Evolutionary conservation across 30 jellyfish, hydroid and myxozoan genomes (phyloP), one percentile per base, ranked within the genome.

Genomic region (Aurelia sp.): DNA sequence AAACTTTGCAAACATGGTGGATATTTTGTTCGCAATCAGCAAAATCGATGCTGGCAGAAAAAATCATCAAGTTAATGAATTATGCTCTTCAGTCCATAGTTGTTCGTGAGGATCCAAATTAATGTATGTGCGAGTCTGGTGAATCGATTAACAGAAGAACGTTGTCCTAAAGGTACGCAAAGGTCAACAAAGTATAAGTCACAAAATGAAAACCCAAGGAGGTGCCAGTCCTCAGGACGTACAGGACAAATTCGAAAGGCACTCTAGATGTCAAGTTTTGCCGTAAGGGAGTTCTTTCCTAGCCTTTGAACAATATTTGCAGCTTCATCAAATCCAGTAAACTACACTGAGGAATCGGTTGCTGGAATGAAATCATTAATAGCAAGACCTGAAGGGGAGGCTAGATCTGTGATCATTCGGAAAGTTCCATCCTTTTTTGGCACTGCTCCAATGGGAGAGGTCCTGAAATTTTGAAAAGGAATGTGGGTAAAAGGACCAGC

Each of bases 361-460:
- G 18, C 65, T 3, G 82, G 66, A 11, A 86, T 75, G 41, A 69
- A 72, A 30, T 86, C 90, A 33, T 86, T 86, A 11, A 75, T 62
- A 7, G 85, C 21, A 20, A 31, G 19, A 16, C 90, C 96, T 22
- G 30, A 21, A 16, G 96, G 96, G 18, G 89, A 86, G 6, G 96
- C 74, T 17, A 74, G 85, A 53, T 86, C 85, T 6, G 83, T 50
- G 6, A 44, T 81, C 47, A 41, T 50, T 64, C 91, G 73, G 52
- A 66, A 69, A 47, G 52, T 66, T 12, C 61, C 66, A 21, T 47
- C 30, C 76, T 68, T 16, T 55, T 81, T 81, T 27, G 91, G 91
- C 13, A 69, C 70, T 9, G 40, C 64, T 52, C 84, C 84, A 33
- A 81, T 61, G 37, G 65, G 88, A 3, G 79, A 77, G 27, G 76